These are phyloP conservation scores for Petrocephalus schoutedeni DNA, from an alignment of 2,797 vertebrate genomes.

Conservation along the genomic window DNA sequence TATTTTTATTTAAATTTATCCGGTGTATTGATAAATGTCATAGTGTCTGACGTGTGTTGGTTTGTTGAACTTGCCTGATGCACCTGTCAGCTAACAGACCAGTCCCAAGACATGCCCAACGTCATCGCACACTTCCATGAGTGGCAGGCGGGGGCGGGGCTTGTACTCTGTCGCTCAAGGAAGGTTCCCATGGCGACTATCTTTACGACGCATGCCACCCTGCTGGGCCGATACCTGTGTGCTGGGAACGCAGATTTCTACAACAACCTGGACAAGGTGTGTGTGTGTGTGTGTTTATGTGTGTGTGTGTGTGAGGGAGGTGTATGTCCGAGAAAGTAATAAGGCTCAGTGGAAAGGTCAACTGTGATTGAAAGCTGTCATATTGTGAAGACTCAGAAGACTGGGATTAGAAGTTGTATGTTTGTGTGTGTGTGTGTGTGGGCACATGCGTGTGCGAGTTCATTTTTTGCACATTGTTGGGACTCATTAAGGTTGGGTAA, in stretches of 20 bases:
- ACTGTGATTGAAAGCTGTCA: constrained; percentile 12
- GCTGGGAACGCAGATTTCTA: constrained; percentile 94
- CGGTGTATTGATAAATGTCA: neutral
- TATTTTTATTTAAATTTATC: neutral
- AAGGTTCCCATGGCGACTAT: constrained; percentile 83
- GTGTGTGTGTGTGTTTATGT: constrained; percentile 1
- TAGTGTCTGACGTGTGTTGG: neutral
- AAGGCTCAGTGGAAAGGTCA: constrained; percentile 12
- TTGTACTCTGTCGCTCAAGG: constrained; percentile 73
- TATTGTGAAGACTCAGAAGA: neutral
- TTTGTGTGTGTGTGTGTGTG: neutral
- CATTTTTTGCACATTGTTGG: too few relatives aligned
- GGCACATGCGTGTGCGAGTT: neutral
- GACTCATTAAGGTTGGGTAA: neutral
- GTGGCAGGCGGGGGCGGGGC: constrained; percentile 86
- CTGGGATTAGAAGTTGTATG: neutral
- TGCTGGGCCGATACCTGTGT: constrained; percentile 88
- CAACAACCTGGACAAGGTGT: constrained; percentile 87
- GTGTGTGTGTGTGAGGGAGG: neutral
- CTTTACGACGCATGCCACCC: constrained; percentile 91
- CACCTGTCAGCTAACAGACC: constrained; percentile 68
- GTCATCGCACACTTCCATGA: constrained; percentile 88
- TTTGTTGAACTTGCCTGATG: neutral
- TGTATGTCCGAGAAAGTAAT: neutral
- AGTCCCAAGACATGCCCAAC: constrained; percentile 66